A percentile compares a stretch with the other conserved stretches of the same genome.
These are phyloP conservation scores for Catocala fraxini DNA, from an alignment of 2,888 invertebrate species.

Conservation along the genomic window DNA sequence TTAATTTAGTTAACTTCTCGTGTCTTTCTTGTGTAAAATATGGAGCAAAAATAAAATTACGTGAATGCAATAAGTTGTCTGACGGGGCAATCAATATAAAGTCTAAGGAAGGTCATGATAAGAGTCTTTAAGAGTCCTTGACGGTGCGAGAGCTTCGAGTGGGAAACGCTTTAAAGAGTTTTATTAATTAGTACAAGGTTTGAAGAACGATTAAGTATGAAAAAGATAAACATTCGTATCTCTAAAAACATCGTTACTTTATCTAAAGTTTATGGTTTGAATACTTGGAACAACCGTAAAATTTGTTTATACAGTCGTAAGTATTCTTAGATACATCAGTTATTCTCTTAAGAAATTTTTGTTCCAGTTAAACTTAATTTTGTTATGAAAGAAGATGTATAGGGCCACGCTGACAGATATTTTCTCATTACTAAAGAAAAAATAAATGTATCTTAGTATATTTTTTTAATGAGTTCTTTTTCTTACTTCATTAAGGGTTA, in stretches of 20 bases:
- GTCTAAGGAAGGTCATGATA: conserved; percentile 33
- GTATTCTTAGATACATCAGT: background rate
- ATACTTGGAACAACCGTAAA: conserved; percentile 21
- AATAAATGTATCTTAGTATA: background rate
- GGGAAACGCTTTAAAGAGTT: conserved; percentile 36
- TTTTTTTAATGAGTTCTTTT: background rate
- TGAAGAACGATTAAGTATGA: conserved; percentile 32
- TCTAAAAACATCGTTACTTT: conserved; percentile 20
- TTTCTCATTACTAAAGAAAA: too few relatives aligned
- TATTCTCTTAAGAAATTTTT: background rate
- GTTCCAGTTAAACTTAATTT: background rate
- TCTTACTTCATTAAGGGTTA: conserved; percentile 15
- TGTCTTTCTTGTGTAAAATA: background rate
- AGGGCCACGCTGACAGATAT: too few relatives aligned
- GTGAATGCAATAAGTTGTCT: conserved; percentile 4
- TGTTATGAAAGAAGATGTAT: background rate
- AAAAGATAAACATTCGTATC: conserved; percentile 31
- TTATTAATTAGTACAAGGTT: conserved; percentile 44
- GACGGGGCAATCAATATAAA: conserved; percentile 25
- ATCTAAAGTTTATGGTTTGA: conserved; percentile 19
- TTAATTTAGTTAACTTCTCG: too few relatives aligned
- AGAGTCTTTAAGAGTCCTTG: conserved; percentile 36
- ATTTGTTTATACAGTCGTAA: conserved; percentile 9
- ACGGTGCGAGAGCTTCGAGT: conserved; percentile 28
- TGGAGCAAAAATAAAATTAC: conserved; percentile 7